Conservation (phyloP, 2,888 invertebrate species). For the Ceriagrion tenellum region DNA sequence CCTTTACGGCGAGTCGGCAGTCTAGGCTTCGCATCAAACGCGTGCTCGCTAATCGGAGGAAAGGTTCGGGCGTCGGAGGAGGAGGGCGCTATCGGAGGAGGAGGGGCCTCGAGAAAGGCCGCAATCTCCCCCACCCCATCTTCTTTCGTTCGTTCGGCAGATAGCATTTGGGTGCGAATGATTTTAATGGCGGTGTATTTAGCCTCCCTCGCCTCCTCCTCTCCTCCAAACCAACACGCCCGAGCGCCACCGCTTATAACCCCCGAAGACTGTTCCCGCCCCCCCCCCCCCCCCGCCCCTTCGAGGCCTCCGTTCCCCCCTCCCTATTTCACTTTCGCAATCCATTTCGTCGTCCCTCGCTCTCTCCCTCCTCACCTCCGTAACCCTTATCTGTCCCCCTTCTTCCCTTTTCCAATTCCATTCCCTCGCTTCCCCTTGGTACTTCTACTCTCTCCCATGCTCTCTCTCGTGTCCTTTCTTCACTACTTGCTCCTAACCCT, state of each 20-base stretch:
- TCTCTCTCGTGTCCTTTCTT: no score
- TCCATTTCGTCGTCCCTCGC: background rate
- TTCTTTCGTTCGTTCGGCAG: background rate
- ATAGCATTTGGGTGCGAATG: conserved; percentile 3
- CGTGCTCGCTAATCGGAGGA: background rate
- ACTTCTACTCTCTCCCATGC: no score
- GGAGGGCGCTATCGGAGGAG: background rate
- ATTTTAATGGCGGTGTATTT: conserved; percentile 15
- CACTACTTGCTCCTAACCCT: no score
- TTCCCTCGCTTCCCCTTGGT: background rate
- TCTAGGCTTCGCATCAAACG: background rate
- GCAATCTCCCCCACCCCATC: background rate
- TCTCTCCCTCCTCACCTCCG: background rate
- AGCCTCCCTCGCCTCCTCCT: background rate
- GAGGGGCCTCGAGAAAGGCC: background rate
- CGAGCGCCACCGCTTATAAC: background rate
- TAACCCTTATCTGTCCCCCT: background rate
- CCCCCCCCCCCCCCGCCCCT: background rate
- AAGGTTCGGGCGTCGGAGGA: background rate
- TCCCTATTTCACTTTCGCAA: background rate
- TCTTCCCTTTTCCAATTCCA: background rate
- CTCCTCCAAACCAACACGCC: background rate
- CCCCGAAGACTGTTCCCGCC: background rate
- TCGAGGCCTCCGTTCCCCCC: background rate
- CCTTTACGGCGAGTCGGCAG: background rate